phyloP scores from a whole-genome alignment of 1,140 invertebrate species.

The Drosophila watanabei region DNA sequence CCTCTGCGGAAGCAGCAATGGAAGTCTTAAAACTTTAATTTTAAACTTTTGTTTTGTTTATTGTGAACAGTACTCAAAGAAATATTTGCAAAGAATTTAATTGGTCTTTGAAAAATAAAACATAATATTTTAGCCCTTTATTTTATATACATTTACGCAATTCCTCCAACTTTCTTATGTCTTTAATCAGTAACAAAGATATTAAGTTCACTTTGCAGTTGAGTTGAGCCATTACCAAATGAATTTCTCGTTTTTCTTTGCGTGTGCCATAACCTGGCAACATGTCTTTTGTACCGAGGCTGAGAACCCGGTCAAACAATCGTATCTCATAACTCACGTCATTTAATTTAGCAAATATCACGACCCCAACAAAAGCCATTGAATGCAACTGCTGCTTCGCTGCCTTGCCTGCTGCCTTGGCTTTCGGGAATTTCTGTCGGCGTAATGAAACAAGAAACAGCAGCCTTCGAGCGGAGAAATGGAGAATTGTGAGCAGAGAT shows the following conservation, averaged over 20 bases:
- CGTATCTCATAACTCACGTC: constrained; percentile 83
- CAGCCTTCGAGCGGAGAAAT: constrained; percentile 23
- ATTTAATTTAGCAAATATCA: constrained; percentile 85
- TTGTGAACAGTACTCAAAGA: background rate
- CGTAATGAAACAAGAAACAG: constrained; percentile 78
- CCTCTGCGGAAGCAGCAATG: no score
- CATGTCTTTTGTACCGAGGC: constrained; percentile 13
- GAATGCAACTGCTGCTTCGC: constrained; percentile 76
- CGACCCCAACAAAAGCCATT: constrained; percentile 84
- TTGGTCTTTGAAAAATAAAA: background rate
- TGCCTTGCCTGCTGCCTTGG: constrained; percentile 8
- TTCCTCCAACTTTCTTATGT: background rate
- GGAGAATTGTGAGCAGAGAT: constrained; percentile 17
- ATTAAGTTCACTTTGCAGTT: background rate
- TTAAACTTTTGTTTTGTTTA: no score
- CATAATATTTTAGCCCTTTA: background rate
- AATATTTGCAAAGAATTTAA: background rate
- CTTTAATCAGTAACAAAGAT: constrained; percentile 6
- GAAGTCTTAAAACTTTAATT: no score
- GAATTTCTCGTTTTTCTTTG: background rate
- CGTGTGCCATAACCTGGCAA: background rate
- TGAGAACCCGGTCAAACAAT: constrained; percentile 35
- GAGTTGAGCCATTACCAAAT: constrained; percentile 17
- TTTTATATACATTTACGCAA: background rate
- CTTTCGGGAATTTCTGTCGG: constrained; percentile 42